Base-by-base conservation (phyloP, 1,140 invertebrate species). In the Drosophila ambigua region DNA sequence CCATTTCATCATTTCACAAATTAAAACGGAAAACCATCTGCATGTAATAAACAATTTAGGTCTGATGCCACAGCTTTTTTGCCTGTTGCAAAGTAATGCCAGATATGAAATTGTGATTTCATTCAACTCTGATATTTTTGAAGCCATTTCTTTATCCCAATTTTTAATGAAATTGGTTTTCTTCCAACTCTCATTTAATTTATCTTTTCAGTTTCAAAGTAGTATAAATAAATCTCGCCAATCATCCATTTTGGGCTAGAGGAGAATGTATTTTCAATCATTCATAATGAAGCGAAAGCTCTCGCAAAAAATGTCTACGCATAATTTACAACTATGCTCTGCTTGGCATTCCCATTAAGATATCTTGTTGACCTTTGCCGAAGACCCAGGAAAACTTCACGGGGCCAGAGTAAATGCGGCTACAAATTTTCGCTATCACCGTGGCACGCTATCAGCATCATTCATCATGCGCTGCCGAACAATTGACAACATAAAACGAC, bases 401-500 rank as follows among this genome's bases (percentile, higher is more conserved):
- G 79, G 79, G 69, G 68, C 44, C 62, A 67, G 76, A 78, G 59
- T 81, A 62, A 81, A 82, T 81, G 79, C 68, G 73, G 68, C 79
- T 69, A 83, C 80, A 83, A 82, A 87, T 81, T 78, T 68, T 55
- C 74, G 74, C 78, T 82, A 78, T 85, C 82, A 75, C 51, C 65
- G 35, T 71, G 65, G 43, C 41, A 49, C 64, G 82, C 71, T 87
- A 88, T 87, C 82, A 83, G 67, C 79, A 62, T 83, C 83, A 88
- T 87, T 88, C 83, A 87, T 87, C 83, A 87, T 88, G 67, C 73
- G 67, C 83, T 78, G 83, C 69, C 82, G 78, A 88, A 88, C 78
- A 88, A 85, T 85, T 88, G 83, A 82, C 82, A 88, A 61, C 69
- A 53, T 57, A 77, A 78, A 77, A 64, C 35, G 35, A 24, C 7